A percentile compares a stretch with the other conserved stretches of the same genome.
These are phyloP conservation scores for Cataglyphis rosenhaueri DNA, from an alignment of 2,888 invertebrate species.

Conservation along the genomic window DNA sequence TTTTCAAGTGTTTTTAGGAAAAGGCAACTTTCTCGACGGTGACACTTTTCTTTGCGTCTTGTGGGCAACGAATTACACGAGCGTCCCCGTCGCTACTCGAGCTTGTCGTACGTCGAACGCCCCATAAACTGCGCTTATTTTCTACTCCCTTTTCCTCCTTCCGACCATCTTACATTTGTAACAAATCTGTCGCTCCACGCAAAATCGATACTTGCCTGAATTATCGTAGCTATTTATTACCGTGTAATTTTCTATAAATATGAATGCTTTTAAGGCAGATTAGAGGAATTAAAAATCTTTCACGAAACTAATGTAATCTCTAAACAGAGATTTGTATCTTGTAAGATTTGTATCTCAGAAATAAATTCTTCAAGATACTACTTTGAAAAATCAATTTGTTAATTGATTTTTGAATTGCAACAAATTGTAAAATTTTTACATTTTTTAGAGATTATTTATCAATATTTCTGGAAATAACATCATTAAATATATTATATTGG, in stretches of 20 bases:
- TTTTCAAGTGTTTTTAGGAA: constrained; percentile 56
- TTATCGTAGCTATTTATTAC: constrained; percentile 19
- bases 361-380: background rate
- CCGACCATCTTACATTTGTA: constrained; percentile 18
- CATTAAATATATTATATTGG: background rate
- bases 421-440: background rate
- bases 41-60: constrained; percentile 53
- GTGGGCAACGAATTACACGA: constrained; percentile 54
- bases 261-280: background rate
- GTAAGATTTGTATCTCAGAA: background rate
- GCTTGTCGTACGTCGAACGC: constrained; percentile 53
- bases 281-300: background rate
- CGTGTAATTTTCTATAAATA: background rate
- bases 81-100: constrained; percentile 47
- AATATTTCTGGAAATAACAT: background rate
- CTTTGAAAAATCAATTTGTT: background rate
- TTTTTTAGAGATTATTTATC: background rate
- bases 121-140: constrained; percentile 55
- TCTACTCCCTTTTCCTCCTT: constrained; percentile 33
- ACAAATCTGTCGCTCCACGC: constrained; percentile 35
- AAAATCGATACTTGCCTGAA: constrained; percentile 21
- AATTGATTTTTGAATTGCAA: background rate
- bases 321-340: background rate
- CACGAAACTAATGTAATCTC: background rate
- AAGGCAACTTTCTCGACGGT: constrained; percentile 51